Base-by-base conservation (phyloP, 2,113 vertebrate genomes). In the Aegithalos caudatus region DNA sequence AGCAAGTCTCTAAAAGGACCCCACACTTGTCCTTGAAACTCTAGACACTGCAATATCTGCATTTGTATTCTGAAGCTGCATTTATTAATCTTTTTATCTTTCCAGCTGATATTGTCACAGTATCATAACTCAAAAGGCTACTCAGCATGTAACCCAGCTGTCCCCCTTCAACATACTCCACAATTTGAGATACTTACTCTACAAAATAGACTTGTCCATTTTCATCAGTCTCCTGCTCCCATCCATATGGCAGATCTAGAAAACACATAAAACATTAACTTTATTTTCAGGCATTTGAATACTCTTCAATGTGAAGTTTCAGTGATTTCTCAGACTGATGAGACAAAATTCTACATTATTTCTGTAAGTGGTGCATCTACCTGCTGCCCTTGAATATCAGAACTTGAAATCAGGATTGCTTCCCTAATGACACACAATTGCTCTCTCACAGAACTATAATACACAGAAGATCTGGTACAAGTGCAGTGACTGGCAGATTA, bases 181-280 rank as follows among this genome's bases (percentile, higher is more conserved):
- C 6, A 60, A 35, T 50, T 23, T 77, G 2, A 94, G 33, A 94
- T 65, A 99, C 99, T 99, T 98, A 99, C 99, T 99, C 99, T 19
- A 99, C 99, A 97, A 99, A 99, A 98, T 99, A 98, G 29, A 98
- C 97, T 91, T 99, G 99, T 70, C 99, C 99, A 3, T 98, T 99
- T 93, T 98, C 99, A 96, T 99, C 99, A 0, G 98, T 98, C 97
- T 99, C 99, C 96, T 99, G 99, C 77, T 99, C 99, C 99, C 99
- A 99, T 51, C 99, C 99, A 64, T 99, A 99, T 0, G 99, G 99
- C 81, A 99, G 93, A 97, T 98, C 99, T 99, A 96, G 83, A 88
- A 97, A 97, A 97, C 35, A 97, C 28, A 96, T 4, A 56, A 61
- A 69, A 86, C 20, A 76, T 12, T 22, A 22, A 40, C 9, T 57